These are phyloP conservation scores for Microctonus aethiopoides DNA, from an alignment of 2,888 invertebrate species.

Conservation along the genomic window DNA sequence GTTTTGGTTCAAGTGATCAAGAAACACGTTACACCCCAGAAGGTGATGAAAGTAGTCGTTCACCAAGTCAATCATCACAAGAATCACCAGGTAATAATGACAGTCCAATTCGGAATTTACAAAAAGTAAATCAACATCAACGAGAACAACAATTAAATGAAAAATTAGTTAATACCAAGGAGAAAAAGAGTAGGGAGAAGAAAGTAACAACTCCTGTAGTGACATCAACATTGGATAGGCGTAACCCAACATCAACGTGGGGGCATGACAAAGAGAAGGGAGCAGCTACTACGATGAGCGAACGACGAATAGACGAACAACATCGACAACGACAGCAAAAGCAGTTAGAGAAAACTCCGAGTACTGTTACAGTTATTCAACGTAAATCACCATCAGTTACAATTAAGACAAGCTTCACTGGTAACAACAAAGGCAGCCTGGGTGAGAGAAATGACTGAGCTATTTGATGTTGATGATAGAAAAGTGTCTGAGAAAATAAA, in stretches of 20 bases:
- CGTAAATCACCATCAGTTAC: slow-evolving; percentile 59
- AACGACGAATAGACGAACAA: slow-evolving; percentile 38
- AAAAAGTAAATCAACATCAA: neutral
- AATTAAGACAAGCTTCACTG: slow-evolving; percentile 48
- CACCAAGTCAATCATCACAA: slow-evolving; percentile 61
- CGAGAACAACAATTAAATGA: slow-evolving; percentile 21
- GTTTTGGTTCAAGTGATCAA: slow-evolving; percentile 47
- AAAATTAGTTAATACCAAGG: slow-evolving; percentile 6
- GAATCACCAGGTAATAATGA: slow-evolving; percentile 56
- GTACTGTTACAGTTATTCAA: slow-evolving; percentile 57
- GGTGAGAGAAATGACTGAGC: slow-evolving; percentile 9
- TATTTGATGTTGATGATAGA: neutral
- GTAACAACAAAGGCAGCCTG: slow-evolving; percentile 26
- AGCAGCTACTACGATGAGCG: slow-evolving; percentile 38
- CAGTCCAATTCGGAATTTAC: slow-evolving; percentile 43
- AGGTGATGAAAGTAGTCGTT: slow-evolving; percentile 61
- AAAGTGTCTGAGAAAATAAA: neutral
- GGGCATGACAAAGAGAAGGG: slow-evolving; percentile 47
- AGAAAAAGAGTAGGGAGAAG: slow-evolving; percentile 23
- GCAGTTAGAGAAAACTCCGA: slow-evolving; percentile 44
- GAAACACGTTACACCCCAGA: slow-evolving; percentile 56
- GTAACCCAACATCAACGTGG: slow-evolving; percentile 32
- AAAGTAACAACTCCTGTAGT: slow-evolving; percentile 20
- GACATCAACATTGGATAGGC: slow-evolving; percentile 31
- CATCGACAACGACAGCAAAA: slow-evolving; percentile 36